Evolutionary conservation across 2,797 vertebrate genomes (phyloP), one percentile per base, ranked within the genome.

Genomic region (Meriones psammophilus): DNA sequence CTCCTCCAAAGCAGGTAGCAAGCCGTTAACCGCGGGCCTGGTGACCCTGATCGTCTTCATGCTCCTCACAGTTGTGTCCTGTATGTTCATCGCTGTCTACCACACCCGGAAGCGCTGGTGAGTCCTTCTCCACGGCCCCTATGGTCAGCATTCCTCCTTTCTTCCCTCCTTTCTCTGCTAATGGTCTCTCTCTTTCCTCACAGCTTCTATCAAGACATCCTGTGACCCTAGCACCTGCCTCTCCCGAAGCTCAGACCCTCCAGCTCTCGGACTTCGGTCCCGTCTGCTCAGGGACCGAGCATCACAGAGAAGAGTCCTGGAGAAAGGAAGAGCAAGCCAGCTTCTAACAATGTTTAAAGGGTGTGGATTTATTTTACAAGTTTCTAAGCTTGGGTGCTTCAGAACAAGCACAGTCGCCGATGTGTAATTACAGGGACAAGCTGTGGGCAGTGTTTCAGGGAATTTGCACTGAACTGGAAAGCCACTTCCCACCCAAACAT

Each of bases 201-300:
- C 58, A 97, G 97, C 22, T 78, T 7, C 58, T 97, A 97, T 54
- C 62, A 73, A 39, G 58, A 36, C 74, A 68, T 96, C 80, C 0
- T 2, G 1, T 96, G 81, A 96, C 15, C 2, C 56, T 58, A 58
- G 22, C 3, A 15, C 1, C 66, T 62, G 10, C 50, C 22, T 85
- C 8, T 69, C 22, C 54, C 36, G 60, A 39, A 79, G 36, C 22
- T 64, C 66, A 73, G 64, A 56, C 9, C 6, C 36, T 92, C 68
- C 6, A 0, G 20, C 84, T 24, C n/a, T 8, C 64, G 22, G 17
- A 56, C 14, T 33, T 69, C 50, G 30, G 46, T 28, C 39, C 33
- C 15, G 18, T 80, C 20, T 28, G 33, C 60, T 62, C 13, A 50
- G 85, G 80, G 79, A 33, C 8, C 22, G 62, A 91, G 24, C 4